Evolutionary conservation across 2,888 invertebrate species (phyloP), one percentile per base, ranked within the genome.

Genomic region (Archips crataeganus): DNA sequence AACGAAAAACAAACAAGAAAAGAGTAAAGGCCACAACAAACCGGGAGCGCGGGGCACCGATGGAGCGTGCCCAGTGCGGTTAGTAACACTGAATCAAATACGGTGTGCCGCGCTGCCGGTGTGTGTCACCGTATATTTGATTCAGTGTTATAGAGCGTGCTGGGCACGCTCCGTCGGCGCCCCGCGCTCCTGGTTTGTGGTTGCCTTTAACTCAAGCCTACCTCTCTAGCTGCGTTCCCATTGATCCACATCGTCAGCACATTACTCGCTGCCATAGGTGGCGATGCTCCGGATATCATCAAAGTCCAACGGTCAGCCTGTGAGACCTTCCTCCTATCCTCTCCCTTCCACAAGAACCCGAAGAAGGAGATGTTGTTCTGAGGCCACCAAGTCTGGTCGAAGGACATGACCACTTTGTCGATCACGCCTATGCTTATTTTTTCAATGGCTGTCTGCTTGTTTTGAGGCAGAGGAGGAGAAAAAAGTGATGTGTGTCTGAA

Each of bases 391-490:
- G 92, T 89, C 8, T 91, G 82, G 0, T 95, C 90, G 84, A 96
- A 98, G 49, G 94, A 91, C 0, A 97, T 79, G 65, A 95, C 95
- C 34, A 97, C 95, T 89, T 97, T 97, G 75, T 96, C 95, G 0
- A 96, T 96, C 0, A 95, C 95, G 0, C 97, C 97, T 77, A 96
- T 95, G 0, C 95, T 94, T 61, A 97, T 84, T 23, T 90, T 91
- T 87, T 95, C 81, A 66, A 96, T 96, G 0, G 95, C 94, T 39
- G 86, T 87, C 2, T 90, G 80, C 86, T 96, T 96, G 9, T 82
- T 80, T 10, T 84, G 75, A 0, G 96, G 95, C 49, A 97, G 84
- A 34, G 87, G 80, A 0, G 97, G 96, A 5, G 86, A 80, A 80
- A 97, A 97, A 39, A 96, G 76, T 0, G 86, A 86, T 59, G 87